Evolutionary conservation across 2,113 vertebrate species (phyloP), one percentile per base, ranked within the genome.

Genomic region (Oncorhynchus tshawytscha): DNA sequence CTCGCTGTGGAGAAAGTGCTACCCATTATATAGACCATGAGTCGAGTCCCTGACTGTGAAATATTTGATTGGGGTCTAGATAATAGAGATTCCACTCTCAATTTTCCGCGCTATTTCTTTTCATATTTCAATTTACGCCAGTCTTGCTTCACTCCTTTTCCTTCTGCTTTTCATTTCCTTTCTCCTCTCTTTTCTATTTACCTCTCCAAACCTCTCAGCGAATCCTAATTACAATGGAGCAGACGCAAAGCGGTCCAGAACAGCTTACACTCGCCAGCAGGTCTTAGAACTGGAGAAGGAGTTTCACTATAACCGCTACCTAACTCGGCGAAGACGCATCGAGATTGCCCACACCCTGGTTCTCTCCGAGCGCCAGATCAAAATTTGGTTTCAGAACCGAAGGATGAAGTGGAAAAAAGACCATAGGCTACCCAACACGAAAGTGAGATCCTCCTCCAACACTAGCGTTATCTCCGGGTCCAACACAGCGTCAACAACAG

Each of bases 371-470:
- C 90, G 95, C 79, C 95, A 95, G 92, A 95, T 95, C 91, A 95
- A 95, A 92, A 95, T 95, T 91, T 95, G 95, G 95, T 95, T 95
- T 92, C 95, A 95, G 88, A 95, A 95, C 92, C 85, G 95, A 76
- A 90, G 95, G 77, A 95, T 95, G 94, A 95, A 95, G 89, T 95
- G 95, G 95, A 95, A 95, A 93, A 95, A 95, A 89, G 95, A 95
- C 90, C 94, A 95, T 90, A 92, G 94, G 86, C 91, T 95, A 81
- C 94, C 94, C 67, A 95, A 95, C 87, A 95, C 94, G 89, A 95
- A 95, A 90, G 93, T 95, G 82, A 91, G 94, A 85, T 93, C 93
- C 78, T 90, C 92, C 65, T 83, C 94, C 25, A 82, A 88, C 80
- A 72, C 79, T 2, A 76, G 72, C 57, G 62, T 77, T 13, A 66